Conservation (phyloP, 2,113 vertebrate genomes). For the Bos indicus region DNA sequence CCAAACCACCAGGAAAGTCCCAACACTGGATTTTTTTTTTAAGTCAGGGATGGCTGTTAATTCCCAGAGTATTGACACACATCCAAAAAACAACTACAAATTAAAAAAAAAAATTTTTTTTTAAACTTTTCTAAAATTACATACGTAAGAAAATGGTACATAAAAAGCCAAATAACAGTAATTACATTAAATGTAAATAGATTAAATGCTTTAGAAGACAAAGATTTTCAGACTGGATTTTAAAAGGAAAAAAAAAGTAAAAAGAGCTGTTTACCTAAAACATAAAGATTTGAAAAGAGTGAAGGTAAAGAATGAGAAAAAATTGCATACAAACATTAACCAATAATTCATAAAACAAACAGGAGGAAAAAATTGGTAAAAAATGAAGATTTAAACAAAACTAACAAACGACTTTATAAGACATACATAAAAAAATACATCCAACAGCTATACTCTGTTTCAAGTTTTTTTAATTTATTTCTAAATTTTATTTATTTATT, state of each 20-base stretch:
- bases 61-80: not conserved
- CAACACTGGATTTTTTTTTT: not conserved
- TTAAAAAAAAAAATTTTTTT: not conserved
- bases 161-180: not conserved
- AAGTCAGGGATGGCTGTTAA: not conserved
- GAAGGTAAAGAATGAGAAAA: not conserved
- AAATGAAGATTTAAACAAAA: slow-evolving; percentile 7
- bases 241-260: not conserved
- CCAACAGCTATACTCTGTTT: not conserved
- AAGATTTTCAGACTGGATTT: not conserved
- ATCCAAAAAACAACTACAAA: not conserved
- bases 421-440: not conserved
- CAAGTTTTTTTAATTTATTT: not conserved
- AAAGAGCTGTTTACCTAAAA: not conserved
- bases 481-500: not conserved
- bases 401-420: not conserved
- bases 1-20: too few relatives aligned
- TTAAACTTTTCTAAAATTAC: not conserved
- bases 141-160: not conserved
- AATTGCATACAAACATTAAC: not conserved
- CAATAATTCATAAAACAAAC: not conserved
- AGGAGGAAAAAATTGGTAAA: not conserved
- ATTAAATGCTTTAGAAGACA: not conserved
- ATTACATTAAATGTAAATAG: not conserved
- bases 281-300: not conserved